Conservation (phyloP, 2,797 vertebrate genomes). For the Pseudochirops cupreus region DNA sequence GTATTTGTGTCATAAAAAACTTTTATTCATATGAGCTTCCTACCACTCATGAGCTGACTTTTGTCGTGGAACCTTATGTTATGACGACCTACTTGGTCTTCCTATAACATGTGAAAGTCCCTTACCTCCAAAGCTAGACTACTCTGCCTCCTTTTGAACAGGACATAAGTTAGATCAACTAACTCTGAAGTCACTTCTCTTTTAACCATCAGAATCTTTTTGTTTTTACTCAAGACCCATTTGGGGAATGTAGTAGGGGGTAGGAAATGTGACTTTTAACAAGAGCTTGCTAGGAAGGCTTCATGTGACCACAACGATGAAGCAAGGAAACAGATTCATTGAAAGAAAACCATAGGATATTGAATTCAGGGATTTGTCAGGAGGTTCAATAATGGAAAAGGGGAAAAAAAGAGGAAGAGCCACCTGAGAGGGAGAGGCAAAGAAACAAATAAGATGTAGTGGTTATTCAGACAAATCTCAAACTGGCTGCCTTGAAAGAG, state of each 20-base stretch:
- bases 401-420: not conserved
- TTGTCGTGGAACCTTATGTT: not conserved
- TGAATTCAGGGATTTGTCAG: not conserved
- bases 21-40: not conserved
- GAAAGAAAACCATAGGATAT: not conserved
- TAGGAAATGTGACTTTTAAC: not conserved
- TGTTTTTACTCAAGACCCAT: not conserved
- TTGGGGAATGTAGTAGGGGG: not conserved
- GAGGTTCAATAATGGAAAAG: not conserved
- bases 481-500: not conserved
- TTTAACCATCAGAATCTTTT: not conserved
- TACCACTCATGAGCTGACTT: not conserved
- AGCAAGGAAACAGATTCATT: not conserved
- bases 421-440: not conserved
- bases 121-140: not conserved
- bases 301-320: not conserved
- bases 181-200: not conserved
- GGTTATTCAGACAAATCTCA: not conserved
- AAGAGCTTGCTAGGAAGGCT: not conserved
- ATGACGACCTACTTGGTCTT: not conserved
- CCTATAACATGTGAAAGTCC: not conserved
- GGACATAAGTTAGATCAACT: not conserved
- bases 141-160: not conserved
- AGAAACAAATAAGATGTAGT: not conserved
- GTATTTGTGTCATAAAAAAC: not conserved